Conservation (phyloP, 1,140 invertebrate species). For the Nixonia krombeini region DNA sequence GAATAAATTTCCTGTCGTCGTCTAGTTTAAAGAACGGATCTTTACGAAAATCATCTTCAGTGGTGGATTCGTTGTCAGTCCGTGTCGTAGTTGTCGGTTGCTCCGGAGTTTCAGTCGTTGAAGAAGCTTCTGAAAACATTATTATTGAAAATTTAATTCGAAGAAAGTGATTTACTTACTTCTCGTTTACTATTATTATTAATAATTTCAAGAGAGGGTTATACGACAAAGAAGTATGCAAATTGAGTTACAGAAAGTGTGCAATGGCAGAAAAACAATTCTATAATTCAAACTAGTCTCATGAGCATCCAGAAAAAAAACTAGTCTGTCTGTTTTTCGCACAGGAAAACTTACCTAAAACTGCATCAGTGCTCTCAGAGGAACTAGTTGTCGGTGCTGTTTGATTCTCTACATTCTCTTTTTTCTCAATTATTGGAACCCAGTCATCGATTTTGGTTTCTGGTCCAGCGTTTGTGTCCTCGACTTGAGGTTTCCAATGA, state of each 20-base stretch:
- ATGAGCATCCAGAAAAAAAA: too few relatives aligned
- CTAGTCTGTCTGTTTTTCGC: too few relatives aligned
- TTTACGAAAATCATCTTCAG: neutral
- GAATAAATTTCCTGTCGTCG: constrained; percentile 61
- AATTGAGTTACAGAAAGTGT: too few relatives aligned
- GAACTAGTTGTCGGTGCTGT: neutral
- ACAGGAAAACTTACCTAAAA: constrained; percentile 6
- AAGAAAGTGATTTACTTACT: neutral
- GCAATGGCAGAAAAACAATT: too few relatives aligned
- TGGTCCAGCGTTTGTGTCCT: constrained; percentile 33
- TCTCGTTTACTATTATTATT: too few relatives aligned
- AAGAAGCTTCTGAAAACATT: constrained; percentile 16
- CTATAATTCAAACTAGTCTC: too few relatives aligned
- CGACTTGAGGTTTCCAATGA: constrained; percentile 37
- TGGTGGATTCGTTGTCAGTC: constrained; percentile 14
- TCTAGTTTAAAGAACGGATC: constrained; percentile 12
- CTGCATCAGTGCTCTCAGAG: neutral
- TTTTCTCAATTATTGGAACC: constrained; percentile 47
- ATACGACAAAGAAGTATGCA: too few relatives aligned
- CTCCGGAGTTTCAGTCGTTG: constrained; percentile 10
- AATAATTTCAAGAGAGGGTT: too few relatives aligned
- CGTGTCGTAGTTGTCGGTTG: too few relatives aligned
- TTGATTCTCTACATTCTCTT: neutral
- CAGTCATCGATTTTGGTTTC: constrained; percentile 59
- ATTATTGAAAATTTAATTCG: too few relatives aligned